Conservation (phyloP, 2,113 vertebrate species). For the Bombycilla garrulus region DNA sequence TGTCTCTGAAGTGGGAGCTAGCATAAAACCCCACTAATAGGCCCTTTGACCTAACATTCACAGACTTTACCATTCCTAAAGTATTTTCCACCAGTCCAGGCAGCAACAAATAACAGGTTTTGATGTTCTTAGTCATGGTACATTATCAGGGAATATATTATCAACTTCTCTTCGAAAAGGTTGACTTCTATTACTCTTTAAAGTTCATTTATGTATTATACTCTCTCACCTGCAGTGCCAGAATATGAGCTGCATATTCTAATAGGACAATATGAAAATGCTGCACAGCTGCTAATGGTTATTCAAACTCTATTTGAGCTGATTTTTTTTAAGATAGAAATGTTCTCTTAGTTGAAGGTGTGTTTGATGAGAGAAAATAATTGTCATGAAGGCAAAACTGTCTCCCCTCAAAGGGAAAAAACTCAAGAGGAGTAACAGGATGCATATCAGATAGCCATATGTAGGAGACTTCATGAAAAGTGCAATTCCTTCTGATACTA, state of each 20-base stretch:
- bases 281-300: neutral
- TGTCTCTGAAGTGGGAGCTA: neutral
- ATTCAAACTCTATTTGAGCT: neutral
- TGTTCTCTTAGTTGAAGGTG: neutral
- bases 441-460: neutral
- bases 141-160: neutral
- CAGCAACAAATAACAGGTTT: neutral
- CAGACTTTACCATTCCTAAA: neutral
- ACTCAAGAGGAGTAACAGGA: neutral
- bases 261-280: neutral
- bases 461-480: neutral
- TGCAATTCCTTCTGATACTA: neutral
- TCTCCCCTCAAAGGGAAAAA: neutral
- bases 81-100: neutral
- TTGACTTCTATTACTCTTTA: neutral
- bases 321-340: neutral
- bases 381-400: neutral
- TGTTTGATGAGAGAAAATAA: neutral
- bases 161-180: neutral
- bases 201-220: neutral
- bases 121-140: neutral
- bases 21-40: neutral
- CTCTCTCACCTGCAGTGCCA: neutral
- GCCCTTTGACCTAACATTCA: neutral
- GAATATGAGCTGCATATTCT: neutral